Conservation (phyloP, 2,113 vertebrate genomes). For the Indri indri region DNA sequence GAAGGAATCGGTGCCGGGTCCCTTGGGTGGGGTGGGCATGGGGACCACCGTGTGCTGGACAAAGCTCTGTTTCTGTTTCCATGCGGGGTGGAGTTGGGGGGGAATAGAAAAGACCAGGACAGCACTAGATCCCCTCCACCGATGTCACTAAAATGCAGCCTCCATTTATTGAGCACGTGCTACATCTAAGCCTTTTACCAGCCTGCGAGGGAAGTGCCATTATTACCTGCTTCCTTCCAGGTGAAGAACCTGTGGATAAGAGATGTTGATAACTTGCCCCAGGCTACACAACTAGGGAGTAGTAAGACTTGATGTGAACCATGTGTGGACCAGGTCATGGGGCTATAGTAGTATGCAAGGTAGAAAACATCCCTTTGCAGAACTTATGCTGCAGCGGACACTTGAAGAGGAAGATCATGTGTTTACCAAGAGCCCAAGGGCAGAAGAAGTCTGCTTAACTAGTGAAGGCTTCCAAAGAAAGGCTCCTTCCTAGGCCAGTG, state of each 20-base stretch:
- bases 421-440: not conserved
- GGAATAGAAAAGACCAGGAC: not conserved
- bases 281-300: not conserved
- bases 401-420: not conserved
- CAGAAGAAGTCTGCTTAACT: not conserved
- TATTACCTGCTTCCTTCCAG: not conserved
- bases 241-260: not conserved
- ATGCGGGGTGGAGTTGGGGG: rapidly evolving
- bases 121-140: not conserved
- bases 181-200: not conserved
- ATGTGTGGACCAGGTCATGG: rapidly evolving
- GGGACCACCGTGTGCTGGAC: not conserved
- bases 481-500: not conserved
- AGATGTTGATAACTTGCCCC: not conserved
- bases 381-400: not conserved
- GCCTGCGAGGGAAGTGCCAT: not conserved
- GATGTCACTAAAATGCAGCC: not conserved
- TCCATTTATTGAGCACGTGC: not conserved
- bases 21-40: not conserved
- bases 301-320: not conserved
- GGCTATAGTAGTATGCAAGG: not conserved
- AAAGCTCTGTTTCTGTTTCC: not conserved
- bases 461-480: not conserved
- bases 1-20: not conserved
- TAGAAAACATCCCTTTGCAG: not conserved